Percentiles rank a stretch among this genome's conserved stretches.
Evolutionary conservation across 2,888 invertebrate genomes (phyloP).

Genomic region (Drosophila flavopinicola): DNA sequence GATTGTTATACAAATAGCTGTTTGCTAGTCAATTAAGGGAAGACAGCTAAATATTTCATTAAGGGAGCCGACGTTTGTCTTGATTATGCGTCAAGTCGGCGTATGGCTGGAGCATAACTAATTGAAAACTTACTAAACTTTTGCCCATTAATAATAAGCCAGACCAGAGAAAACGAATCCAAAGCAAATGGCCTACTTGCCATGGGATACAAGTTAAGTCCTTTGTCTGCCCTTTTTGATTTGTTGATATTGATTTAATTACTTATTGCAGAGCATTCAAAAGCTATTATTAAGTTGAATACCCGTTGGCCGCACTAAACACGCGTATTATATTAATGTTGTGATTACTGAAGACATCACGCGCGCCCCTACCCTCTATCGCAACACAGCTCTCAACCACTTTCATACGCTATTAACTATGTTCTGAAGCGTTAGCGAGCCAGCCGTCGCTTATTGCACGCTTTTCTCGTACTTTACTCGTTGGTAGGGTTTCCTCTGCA

Average conservation of each 20-base stretch:
- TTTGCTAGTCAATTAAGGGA: slow-evolving; percentile 63
- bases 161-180: slow-evolving; percentile 20
- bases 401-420: slow-evolving; percentile 14
- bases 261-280: slow-evolving; percentile 56
- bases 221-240: slow-evolving; percentile 40
- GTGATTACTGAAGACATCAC: slow-evolving; percentile 48
- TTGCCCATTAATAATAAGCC: slow-evolving; percentile 74
- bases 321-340: slow-evolving; percentile 72
- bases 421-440: slow-evolving; percentile 62
- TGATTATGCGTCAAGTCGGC: slow-evolving; percentile 57
- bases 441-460: slow-evolving; percentile 57
- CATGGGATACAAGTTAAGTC: neutral
- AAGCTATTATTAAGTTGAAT: slow-evolving; percentile 64
- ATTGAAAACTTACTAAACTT: slow-evolving; percentile 77
- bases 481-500: slow-evolving; percentile 27
- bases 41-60: slow-evolving; percentile 65
- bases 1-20: slow-evolving; percentile 55
- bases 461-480: slow-evolving; percentile 34
- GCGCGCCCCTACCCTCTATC: neutral
- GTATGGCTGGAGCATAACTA: slow-evolving; percentile 55
- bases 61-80: slow-evolving; percentile 63
- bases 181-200: neutral
- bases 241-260: slow-evolving; percentile 73
- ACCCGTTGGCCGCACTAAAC: slow-evolving; percentile 50
- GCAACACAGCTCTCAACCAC: neutral